Evolutionary conservation across 1,140 invertebrate species (phyloP), one percentile per base, ranked within the genome.

Genomic region (Megathymus violae): DNA sequence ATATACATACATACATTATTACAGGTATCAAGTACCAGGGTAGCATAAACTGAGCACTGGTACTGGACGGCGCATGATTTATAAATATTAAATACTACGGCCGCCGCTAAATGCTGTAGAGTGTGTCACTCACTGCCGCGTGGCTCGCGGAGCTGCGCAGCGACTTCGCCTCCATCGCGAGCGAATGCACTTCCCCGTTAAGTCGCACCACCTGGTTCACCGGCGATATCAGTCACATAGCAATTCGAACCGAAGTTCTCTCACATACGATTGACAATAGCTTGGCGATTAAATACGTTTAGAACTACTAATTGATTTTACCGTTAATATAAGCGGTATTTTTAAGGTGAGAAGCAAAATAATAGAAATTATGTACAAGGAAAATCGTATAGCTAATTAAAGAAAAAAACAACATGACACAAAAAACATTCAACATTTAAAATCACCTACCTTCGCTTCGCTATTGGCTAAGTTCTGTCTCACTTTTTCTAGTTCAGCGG

Each of bases 401-500:
- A 25, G 6, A 6, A 25, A 3, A 25, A 25, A 25, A 25, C 6
- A 25, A 25, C 22, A 6, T 6, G 6, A 25, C 3, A 25, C 6
- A 25, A 25, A 25, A 25, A 6, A n/a, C n/a, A n/a, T n/a, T n/a
- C n/a, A 25, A 25, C 22, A 25, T 3, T 3, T 6, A 11, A 10
- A 1, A 7, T 17, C 13, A 64, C 72, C 27, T 74, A 95, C 93
- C 92, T 95, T 96, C 62, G 94, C 93, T 76, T 96, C 94, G 77
- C 95, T 94, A 71, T 95, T 95, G 40, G 93, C 93, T 51, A 96
- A 89, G 69, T 95, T 94, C 61, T 94, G 92, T 75, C 92, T 94
- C 61, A 93, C 93, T 82, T 95, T 95, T 64, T 95, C 94, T 40
- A 96, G 88, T 64, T 96, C 94, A 10, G 93, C 93, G 64, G 95